Base-by-base conservation (phyloP, 1,140 invertebrate genomes). In the Meloidogyne hapla region DNA sequence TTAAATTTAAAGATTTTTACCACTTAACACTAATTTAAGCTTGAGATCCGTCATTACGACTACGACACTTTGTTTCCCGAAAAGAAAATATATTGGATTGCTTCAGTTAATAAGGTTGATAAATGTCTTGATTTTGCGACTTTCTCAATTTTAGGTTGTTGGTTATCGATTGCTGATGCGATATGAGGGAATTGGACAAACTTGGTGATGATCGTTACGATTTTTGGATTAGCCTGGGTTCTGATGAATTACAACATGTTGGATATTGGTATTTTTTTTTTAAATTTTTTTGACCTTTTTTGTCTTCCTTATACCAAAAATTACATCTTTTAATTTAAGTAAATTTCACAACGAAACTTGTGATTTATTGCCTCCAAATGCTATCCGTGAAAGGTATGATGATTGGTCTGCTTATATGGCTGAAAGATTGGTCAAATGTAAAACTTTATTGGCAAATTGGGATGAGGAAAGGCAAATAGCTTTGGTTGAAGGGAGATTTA, bases 181-280 rank as follows among this genome's bases (percentile, higher is more conserved):
- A 48, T 81, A 70, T 48, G 70, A 68, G 62, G 66, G 80, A 18
- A 69, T n/a, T 66, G 72, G 62, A 65, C 6, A 21, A 66, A 25
- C 45, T 80, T 18, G 72, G 26, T 10, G 64, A 80, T 28, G 77
- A 78, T 5, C 48, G 21, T 18, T 45, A 75, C 23, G 77, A 79
- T 61, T 81, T 81, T 61, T 81, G 80, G 80, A 48, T 79, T 1
- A 76, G 83, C 64, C 33, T 81, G 9, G 71, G 81, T 15, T 79
- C 80, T 9, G 74, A 56, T 13, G 80, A 81, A 12, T 45, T 81
- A 10, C 38, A 68, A 42, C 26, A 66, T 38, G 63, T 77, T 9
- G 80, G 67, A 68, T 62, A 78, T 56, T 69, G 71, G 73, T 77
- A 42, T 21, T 10, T 74, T n/a, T n/a, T n/a, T n/a, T n/a, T n/a